A percentile compares a stretch with the other conserved stretches of the same genome.
These are phyloP conservation scores for Cydia splendana DNA, from an alignment of 1,140 invertebrate species.

Conservation along the genomic window DNA sequence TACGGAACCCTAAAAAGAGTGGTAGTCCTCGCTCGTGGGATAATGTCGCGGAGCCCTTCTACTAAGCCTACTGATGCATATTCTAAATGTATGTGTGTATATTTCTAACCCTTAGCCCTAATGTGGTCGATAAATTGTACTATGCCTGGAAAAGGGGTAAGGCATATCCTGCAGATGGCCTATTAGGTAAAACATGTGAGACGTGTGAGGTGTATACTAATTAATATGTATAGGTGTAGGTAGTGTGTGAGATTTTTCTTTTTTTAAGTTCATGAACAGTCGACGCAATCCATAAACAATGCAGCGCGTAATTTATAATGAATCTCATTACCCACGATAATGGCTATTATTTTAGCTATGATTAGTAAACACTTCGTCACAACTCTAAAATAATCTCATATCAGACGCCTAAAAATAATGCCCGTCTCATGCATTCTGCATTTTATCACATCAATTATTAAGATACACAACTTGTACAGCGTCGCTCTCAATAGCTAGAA, in stretches of 20 bases:
- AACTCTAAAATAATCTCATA: background rate
- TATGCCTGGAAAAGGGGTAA: no score
- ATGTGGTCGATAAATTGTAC: no score
- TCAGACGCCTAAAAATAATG: background rate
- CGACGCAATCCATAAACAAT: background rate
- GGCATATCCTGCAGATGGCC: no score
- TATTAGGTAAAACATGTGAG: no score
- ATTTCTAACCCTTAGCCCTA: no score
- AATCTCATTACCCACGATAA: background rate
- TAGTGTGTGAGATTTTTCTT: background rate
- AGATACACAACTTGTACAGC: background rate
- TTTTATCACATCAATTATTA: background rate
- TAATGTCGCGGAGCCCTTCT: no score
- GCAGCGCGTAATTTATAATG: background rate
- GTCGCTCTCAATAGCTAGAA: background rate
- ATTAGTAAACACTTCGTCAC: conserved; percentile 9
- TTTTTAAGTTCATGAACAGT: background rate
- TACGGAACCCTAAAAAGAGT: no score
- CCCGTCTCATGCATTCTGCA: background rate
- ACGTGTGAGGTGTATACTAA: no score
- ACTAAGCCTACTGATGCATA: no score
- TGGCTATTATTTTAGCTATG: background rate
- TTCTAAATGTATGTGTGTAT: no score
- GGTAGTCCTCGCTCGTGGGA: no score
- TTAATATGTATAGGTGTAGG: no score